These are phyloP conservation scores for Eilema sororculum DNA, from an alignment of 2,888 invertebrate species.

Conservation along the genomic window DNA sequence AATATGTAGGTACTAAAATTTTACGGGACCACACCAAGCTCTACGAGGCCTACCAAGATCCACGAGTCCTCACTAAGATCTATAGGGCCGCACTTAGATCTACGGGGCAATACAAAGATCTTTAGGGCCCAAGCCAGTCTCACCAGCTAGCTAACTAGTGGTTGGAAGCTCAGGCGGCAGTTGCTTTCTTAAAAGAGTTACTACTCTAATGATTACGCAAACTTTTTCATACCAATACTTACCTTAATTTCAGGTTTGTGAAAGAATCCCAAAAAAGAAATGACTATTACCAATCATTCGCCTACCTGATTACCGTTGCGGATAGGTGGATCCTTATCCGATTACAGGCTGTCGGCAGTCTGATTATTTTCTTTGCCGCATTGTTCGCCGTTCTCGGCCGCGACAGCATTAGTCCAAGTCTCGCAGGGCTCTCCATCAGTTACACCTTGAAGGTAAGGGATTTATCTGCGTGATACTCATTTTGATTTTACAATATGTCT, in stretches of 20 bases:
- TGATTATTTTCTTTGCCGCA: conserved; percentile 97
- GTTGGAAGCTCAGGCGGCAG: too few relatives aligned
- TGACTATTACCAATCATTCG: conserved; percentile 96
- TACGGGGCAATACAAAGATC: too few relatives aligned
- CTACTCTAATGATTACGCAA: too few relatives aligned
- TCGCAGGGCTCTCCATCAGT: conserved; percentile 96
- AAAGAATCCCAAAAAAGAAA: conserved; percentile 95
- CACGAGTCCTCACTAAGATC: too few relatives aligned
- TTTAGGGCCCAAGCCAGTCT: too few relatives aligned
- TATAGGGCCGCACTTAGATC: too few relatives aligned
- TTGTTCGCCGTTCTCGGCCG: conserved; percentile 95
- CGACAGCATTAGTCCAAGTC: conserved; percentile 90
- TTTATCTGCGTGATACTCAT: background rate
- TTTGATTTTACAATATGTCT: background rate
- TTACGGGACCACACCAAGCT: too few relatives aligned
- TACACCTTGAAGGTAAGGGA: conserved; percentile 92
- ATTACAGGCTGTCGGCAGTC: conserved; percentile 98
- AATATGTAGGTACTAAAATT: too few relatives aligned
- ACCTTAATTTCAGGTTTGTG: conserved; percentile 89
- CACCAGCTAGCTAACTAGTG: too few relatives aligned
- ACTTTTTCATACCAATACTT: too few relatives aligned
- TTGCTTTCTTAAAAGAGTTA: too few relatives aligned
- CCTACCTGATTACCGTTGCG: conserved; percentile 96
- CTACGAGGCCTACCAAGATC: too few relatives aligned
- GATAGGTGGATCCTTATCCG: conserved; percentile 98